phyloP scores from a whole-genome alignment of 92 coral and sea anemone genomes.

The Actinernus sp. region DNA sequence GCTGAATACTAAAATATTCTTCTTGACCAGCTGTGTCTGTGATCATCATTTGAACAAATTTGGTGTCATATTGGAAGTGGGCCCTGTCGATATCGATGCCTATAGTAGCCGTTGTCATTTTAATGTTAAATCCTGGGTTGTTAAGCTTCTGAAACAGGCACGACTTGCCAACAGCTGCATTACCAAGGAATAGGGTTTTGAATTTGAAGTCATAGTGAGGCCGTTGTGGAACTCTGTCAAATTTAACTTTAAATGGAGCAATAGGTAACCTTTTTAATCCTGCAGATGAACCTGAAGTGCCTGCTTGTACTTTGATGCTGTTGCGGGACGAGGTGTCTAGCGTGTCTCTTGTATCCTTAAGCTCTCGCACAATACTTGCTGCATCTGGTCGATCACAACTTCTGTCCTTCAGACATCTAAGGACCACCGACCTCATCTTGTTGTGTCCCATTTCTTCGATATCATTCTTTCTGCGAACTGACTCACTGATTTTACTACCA shows the following conservation, averaged over 20 bases:
- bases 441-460: conserved; percentile 62
- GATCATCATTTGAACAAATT: conserved; percentile 49
- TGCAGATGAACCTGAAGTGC: no score
- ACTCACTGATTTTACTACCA: no score
- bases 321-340: no score
- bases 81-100: conserved; percentile 63
- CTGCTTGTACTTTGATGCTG: no score
- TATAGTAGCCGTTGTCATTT: conserved; percentile 43
- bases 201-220: conserved; percentile 66
- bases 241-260: neutral
- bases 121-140: conserved; percentile 61
- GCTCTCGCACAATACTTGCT: no score
- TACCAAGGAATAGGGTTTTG: conserved; percentile 75
- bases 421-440: conserved; percentile 48
- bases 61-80: conserved; percentile 64
- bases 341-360: no score
- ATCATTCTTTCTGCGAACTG: no score
- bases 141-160: conserved; percentile 67
- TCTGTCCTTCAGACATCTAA: no score
- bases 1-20: conserved; percentile 56
- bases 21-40: conserved; percentile 89
- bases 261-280: no score
- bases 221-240: conserved; percentile 47
- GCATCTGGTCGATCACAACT: no score
- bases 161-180: conserved; percentile 82